A percentile compares a stretch with the other conserved stretches of the same genome.
phyloP scores from a whole-genome alignment of 2,113 vertebrate genomes.

The Macquaria ambigua region DNA sequence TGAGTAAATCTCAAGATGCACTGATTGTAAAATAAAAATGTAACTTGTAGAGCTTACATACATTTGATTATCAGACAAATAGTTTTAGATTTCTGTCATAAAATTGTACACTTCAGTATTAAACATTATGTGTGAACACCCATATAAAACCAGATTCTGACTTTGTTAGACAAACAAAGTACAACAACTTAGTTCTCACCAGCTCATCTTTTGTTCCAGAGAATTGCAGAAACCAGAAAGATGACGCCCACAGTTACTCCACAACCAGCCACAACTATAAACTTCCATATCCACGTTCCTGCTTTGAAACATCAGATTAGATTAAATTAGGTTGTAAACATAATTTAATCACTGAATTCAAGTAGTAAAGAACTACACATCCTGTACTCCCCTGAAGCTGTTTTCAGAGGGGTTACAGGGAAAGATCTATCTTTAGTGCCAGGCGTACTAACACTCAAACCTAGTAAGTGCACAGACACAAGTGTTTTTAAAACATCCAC shows the following conservation, averaged over 20 bases:
- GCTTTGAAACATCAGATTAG: neutral
- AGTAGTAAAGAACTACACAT: neutral
- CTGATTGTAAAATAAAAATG: too few species aligned
- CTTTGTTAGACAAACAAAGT: too few species aligned
- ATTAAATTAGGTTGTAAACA: neutral
- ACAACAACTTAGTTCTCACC: conserved; percentile 23
- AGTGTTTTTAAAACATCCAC: neutral
- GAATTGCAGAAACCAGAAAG: neutral
- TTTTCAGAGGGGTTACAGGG: neutral
- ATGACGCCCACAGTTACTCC: conserved; percentile 27
- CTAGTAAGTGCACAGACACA: too few species aligned
- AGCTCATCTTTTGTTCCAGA: neutral
- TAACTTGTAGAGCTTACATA: too few species aligned
- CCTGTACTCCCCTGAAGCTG: neutral
- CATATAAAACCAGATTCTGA: too few species aligned
- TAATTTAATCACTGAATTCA: neutral
- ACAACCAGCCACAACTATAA: neutral
- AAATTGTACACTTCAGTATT: too few species aligned
- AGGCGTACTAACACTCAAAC: too few species aligned
- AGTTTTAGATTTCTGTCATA: too few species aligned
- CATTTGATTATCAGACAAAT: too few species aligned
- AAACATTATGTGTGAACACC: too few species aligned
- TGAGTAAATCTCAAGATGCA: too few species aligned
- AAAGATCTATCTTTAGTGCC: too few species aligned
- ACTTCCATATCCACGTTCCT: neutral